These are phyloP conservation scores for Galerucella nymphaeae DNA, from an alignment of 2,888 invertebrate species.

Conservation along the genomic window DNA sequence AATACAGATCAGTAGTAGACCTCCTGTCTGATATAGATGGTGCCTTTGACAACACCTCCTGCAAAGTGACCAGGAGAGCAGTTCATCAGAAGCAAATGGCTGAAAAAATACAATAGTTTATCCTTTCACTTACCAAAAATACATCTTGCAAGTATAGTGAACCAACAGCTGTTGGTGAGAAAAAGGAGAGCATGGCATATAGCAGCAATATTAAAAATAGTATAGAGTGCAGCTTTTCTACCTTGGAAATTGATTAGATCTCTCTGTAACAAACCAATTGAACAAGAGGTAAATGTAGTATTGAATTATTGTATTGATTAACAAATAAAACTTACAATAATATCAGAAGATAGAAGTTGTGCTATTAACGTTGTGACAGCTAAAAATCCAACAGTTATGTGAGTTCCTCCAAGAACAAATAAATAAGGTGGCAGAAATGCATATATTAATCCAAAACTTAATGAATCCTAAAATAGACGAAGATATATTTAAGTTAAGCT, in stretches of 20 bases:
- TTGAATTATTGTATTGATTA: neutral
- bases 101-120: neutral
- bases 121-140: conserved; percentile 44
- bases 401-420: conserved; percentile 44
- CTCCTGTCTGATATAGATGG: no score
- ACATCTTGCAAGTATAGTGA: conserved; percentile 46
- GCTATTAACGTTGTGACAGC: conserved; percentile 42
- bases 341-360: conserved; percentile 44
- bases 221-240: conserved; percentile 42
- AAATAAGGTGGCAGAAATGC: conserved; percentile 48
- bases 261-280: conserved; percentile 40
- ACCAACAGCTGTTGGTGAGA: conserved; percentile 44
- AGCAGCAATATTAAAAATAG: conserved; percentile 43
- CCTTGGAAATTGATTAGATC: conserved; percentile 42
- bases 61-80: no score
- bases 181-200: conserved; percentile 45
- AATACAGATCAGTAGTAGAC: no score
- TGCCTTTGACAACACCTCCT: no score
- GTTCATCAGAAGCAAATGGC: no score
- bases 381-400: conserved; percentile 45
- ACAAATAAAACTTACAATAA: conserved; percentile 41
- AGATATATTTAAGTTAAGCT: no score
- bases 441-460: conserved; percentile 49
- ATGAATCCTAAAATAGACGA: conserved; percentile 45
- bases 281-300: neutral